A percentile compares a stretch with the other conserved stretches of the same genome.
These are phyloP conservation scores for Ericerus pela DNA, from an alignment of 1,140 invertebrate species.

Conservation along the genomic window DNA sequence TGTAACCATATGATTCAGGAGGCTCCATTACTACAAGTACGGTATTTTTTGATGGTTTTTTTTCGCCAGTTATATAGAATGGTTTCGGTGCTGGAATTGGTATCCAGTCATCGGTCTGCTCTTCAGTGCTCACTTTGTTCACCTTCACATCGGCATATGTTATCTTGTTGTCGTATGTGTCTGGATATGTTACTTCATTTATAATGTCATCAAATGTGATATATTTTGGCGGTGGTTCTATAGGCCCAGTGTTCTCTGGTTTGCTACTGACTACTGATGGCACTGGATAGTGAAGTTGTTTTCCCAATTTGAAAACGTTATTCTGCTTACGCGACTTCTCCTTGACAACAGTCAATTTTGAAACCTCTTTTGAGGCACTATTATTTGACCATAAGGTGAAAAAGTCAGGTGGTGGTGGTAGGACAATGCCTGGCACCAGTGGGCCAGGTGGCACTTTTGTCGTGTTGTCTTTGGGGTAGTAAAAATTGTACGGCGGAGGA, in stretches of 20 bases:
- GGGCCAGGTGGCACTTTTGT: constrained; percentile 65
- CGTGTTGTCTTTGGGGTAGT: constrained; percentile 59
- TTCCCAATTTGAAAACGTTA: background rate
- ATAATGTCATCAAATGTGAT: constrained; percentile 13
- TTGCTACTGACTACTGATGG: background rate
- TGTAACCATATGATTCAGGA: constrained; percentile 2
- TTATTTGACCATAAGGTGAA: constrained; percentile 36
- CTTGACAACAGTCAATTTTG: constrained; percentile 18
- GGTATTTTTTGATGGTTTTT: constrained; percentile 14
- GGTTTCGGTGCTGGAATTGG: constrained; percentile 24
- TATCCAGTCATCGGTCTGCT: constrained; percentile 22
- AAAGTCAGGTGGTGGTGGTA: constrained; percentile 73
- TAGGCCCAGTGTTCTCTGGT: background rate
- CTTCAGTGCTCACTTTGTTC: constrained; percentile 9
- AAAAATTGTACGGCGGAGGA: constrained; percentile 75
- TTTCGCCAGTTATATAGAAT: constrained; percentile 23
- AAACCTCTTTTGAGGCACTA: background rate
- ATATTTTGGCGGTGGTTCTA: background rate
- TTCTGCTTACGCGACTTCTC: constrained; percentile 21
- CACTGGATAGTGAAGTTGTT: background rate
- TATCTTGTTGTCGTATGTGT: constrained; percentile 9
- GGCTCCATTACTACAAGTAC: constrained; percentile 13
- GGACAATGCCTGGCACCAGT: constrained; percentile 67
- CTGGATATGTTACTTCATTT: constrained; percentile 18
- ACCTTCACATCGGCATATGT: constrained; percentile 13